phyloP scores from a whole-genome alignment of 2,888 invertebrate genomes.

The Torymus texanus region DNA sequence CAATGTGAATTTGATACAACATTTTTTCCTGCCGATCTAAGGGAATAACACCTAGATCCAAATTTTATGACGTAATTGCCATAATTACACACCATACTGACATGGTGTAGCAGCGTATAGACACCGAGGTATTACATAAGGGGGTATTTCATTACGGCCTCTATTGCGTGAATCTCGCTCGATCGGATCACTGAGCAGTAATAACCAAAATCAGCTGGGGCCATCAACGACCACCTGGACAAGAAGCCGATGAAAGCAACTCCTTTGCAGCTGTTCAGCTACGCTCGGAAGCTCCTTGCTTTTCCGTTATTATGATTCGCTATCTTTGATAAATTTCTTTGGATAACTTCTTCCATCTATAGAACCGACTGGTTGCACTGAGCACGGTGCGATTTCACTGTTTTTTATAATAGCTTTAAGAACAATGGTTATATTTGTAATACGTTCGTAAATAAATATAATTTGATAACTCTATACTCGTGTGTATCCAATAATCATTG shows the following conservation, averaged over 20 bases:
- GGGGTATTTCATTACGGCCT: slow-evolving; percentile 20
- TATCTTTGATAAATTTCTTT: not conserved
- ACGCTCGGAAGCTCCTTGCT: not conserved
- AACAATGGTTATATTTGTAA: too few relatives aligned
- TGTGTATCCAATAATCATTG: too few relatives aligned
- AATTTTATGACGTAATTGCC: slow-evolving; percentile 32
- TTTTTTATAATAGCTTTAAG: too few relatives aligned
- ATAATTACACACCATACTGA: slow-evolving; percentile 9
- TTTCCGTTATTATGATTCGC: not conserved
- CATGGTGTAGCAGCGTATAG: not conserved
- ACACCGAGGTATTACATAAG: slow-evolving; percentile 14
- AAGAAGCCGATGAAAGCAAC: slow-evolving; percentile 11
- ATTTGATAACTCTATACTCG: too few relatives aligned
- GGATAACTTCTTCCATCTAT: not conserved
- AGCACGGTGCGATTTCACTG: too few relatives aligned
- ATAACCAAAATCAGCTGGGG: slow-evolving; percentile 36
- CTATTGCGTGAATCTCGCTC: slow-evolving; percentile 39
- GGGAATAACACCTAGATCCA: not conserved
- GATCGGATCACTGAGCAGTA: slow-evolving; percentile 36
- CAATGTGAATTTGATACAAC: not conserved
- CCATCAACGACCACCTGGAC: slow-evolving; percentile 21
- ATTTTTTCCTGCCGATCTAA: slow-evolving; percentile 3
- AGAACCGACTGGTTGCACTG: too few relatives aligned
- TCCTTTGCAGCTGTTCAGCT: not conserved
- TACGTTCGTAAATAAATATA: too few relatives aligned